These are phyloP conservation scores for Nycteola revayana DNA, from an alignment of 2,888 invertebrate genomes.

Conservation along the genomic window DNA sequence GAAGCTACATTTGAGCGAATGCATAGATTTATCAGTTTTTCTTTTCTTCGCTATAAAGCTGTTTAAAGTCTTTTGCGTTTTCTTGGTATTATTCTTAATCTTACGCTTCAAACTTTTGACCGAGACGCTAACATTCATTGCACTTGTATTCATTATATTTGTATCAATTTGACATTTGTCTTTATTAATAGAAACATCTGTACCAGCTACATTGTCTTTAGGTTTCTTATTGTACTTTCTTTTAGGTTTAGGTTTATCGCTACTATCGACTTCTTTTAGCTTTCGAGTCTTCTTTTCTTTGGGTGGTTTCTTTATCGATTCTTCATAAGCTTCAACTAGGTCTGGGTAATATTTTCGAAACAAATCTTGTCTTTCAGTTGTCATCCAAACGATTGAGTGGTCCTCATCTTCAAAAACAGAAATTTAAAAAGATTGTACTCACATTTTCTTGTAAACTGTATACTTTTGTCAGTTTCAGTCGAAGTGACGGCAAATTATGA, in stretches of 20 bases:
- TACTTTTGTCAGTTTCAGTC: too few relatives aligned
- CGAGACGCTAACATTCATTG: constrained; percentile 58
- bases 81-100: constrained; percentile 49
- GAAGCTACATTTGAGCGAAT: constrained; percentile 46
- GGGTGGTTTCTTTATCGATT: constrained; percentile 76
- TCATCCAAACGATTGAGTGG: constrained; percentile 81
- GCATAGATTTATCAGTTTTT: constrained; percentile 37
- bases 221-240: constrained; percentile 63
- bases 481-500: too few relatives aligned
- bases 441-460: too few relatives aligned
- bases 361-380: constrained; percentile 85
- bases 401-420: constrained; percentile 77
- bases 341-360: constrained; percentile 84
- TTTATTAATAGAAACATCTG: constrained; percentile 48
- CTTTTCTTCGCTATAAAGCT: constrained; percentile 60
- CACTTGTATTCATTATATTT: constrained; percentile 52
- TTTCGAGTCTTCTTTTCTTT: constrained; percentile 62
- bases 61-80: constrained; percentile 62
- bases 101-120: constrained; percentile 69
- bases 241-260: constrained; percentile 57
- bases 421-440: too few relatives aligned
- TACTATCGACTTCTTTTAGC: constrained; percentile 47
- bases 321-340: constrained; percentile 82
- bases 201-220: constrained; percentile 34
- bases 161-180: constrained; percentile 12